phyloP scores from a whole-genome alignment of 1,140 invertebrate species.

The Zeugodacus cucurbitae region DNA sequence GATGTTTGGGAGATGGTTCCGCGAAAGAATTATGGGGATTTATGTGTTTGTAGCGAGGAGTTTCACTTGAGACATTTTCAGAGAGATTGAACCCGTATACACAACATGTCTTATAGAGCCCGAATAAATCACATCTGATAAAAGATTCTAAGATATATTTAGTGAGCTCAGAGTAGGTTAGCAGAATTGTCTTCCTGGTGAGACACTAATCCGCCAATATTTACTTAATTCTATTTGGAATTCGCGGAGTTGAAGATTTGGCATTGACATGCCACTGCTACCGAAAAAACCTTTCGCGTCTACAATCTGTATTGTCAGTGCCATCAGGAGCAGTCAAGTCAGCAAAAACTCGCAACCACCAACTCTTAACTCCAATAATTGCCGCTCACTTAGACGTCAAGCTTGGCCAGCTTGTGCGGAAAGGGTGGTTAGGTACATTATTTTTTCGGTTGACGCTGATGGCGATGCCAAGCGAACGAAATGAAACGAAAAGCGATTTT shows the following conservation, averaged over 20 bases:
- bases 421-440: background rate
- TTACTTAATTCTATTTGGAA: background rate
- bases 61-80: no score
- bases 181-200: no score
- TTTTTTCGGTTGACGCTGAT: slow-evolving; percentile 6
- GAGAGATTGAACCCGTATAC: no score
- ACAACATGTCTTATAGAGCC: no score
- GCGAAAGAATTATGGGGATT: no score
- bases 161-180: no score
- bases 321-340: background rate
- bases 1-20: no score
- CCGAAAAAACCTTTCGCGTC: background rate
- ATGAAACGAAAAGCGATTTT: slow-evolving; percentile 12
- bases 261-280: background rate
- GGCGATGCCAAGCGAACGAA: background rate
- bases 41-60: no score
- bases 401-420: background rate
- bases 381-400: background rate
- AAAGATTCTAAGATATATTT: no score
- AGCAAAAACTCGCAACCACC: background rate
- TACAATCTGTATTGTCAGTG: background rate
- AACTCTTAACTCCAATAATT: background rate
- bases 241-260: background rate
- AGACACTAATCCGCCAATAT: no score
- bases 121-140: no score